Conservation (phyloP, 2,888 invertebrate species). For the Perdita meconis region DNA sequence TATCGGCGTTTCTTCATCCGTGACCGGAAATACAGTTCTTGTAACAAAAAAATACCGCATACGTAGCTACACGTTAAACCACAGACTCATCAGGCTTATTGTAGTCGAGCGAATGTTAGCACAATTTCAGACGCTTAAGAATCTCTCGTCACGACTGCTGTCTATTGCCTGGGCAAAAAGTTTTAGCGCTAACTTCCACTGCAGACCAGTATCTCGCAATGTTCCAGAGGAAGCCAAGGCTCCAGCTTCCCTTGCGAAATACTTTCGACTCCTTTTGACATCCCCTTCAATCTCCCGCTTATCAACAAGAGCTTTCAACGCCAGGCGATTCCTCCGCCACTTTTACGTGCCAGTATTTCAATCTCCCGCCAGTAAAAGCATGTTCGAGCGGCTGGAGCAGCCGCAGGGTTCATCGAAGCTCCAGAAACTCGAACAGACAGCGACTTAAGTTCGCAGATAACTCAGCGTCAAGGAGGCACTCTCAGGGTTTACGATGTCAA, state of each 20-base stretch:
- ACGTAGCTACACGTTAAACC: slow-evolving; percentile 40
- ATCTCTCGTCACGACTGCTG: neutral
- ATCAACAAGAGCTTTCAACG: neutral
- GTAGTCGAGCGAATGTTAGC: slow-evolving; percentile 23
- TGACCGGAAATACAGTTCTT: slow-evolving; percentile 62
- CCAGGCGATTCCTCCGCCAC: neutral
- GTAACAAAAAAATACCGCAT: slow-evolving; percentile 28
- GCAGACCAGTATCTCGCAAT: too few species aligned
- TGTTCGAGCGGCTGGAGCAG: neutral
- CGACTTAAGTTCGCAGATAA: slow-evolving; percentile 42
- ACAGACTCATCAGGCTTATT: slow-evolving; percentile 42
- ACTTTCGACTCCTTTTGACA: too few species aligned
- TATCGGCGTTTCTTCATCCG: slow-evolving; percentile 55
- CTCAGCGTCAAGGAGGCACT: slow-evolving; percentile 37
- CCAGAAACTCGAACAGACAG: slow-evolving; percentile 44
- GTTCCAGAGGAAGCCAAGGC: too few species aligned
- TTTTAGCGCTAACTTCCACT: neutral
- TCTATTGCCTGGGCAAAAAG: neutral
- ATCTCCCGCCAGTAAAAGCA: neutral
- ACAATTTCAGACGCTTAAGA: slow-evolving; percentile 35
- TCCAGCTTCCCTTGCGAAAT: too few species aligned
- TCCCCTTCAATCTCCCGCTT: neutral
- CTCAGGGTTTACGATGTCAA: slow-evolving; percentile 24
- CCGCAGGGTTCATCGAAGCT: slow-evolving; percentile 25
- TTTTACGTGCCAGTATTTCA: neutral